Percentiles rank a stretch among this genome's conserved stretches.
Conservation (phyloP, 2,113 vertebrate genomes). For the Aptenodytes patagonicus region DNA sequence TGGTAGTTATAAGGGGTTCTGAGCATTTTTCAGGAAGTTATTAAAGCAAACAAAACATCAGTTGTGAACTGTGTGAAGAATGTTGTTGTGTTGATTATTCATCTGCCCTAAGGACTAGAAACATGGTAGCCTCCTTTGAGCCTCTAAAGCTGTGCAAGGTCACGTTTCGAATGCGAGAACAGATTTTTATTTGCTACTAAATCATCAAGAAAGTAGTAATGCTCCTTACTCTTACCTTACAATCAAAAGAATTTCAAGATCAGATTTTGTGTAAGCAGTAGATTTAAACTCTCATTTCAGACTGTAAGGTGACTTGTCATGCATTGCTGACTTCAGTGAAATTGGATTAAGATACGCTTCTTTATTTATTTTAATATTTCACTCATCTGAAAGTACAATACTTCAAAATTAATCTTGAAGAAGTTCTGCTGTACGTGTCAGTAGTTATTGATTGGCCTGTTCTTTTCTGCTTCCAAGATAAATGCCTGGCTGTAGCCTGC, state of each 20-base stretch:
- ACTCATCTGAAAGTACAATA: background rate
- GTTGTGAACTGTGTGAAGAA: background rate
- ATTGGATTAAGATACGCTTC: background rate
- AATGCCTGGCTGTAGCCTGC: background rate
- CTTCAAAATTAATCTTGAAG: background rate
- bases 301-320: background rate
- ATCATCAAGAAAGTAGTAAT: background rate
- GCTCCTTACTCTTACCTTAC: background rate
- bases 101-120: background rate
- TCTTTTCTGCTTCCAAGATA: background rate
- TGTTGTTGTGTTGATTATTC: background rate
- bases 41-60: background rate
- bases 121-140: background rate
- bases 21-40: background rate
- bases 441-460: background rate
- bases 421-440: background rate
- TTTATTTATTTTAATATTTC: background rate
- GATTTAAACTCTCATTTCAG: background rate
- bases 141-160: background rate
- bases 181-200: background rate
- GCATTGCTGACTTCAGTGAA: background rate
- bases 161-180: background rate
- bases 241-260: constrained; percentile 1
- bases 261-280: background rate
- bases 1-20: background rate